Conservation (phyloP, 2,113 vertebrate species). For the Cervus canadensis region DNA sequence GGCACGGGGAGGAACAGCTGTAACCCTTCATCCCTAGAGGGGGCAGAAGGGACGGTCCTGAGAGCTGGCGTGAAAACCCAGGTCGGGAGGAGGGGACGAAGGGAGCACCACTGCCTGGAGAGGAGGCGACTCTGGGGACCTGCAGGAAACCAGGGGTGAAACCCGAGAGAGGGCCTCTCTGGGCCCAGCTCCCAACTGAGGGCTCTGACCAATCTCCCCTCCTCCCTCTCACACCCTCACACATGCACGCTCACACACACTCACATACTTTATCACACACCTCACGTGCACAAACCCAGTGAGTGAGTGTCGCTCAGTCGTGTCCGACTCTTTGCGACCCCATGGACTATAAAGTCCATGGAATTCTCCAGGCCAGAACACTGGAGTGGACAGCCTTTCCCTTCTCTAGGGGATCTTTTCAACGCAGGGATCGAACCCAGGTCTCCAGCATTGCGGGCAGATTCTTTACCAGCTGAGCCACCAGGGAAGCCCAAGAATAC, state of each 20-base stretch:
- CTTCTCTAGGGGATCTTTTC: not conserved
- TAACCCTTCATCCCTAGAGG: not conserved
- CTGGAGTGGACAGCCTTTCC: not conserved
- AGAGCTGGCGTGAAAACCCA: too few relatives aligned
- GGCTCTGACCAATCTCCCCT: not conserved
- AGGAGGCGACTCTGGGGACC: not conserved
- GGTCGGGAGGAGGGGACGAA: fast-evolving
- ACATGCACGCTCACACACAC: not conserved
- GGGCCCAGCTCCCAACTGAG: too few relatives aligned
- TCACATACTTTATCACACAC: not conserved
- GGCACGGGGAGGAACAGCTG: fast-evolving
- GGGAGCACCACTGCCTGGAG: not conserved
- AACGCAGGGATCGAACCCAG: not conserved
- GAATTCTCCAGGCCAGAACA: not conserved
- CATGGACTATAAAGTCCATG: not conserved
- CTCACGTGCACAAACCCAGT: not conserved
- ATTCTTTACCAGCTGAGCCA: not conserved
- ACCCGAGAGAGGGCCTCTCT: not conserved
- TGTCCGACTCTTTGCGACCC: fast-evolving
- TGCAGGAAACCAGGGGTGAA: fast-evolving
- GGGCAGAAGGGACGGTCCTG: not conserved
- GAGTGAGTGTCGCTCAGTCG: not conserved
- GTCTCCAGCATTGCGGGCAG: not conserved
- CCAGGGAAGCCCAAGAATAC: not conserved
- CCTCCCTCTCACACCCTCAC: not conserved